A percentile compares a stretch with the other conserved stretches of the same genome.
phyloP scores from a whole-genome alignment of 1,140 invertebrate species.

The Chironomus tepperi region DNA sequence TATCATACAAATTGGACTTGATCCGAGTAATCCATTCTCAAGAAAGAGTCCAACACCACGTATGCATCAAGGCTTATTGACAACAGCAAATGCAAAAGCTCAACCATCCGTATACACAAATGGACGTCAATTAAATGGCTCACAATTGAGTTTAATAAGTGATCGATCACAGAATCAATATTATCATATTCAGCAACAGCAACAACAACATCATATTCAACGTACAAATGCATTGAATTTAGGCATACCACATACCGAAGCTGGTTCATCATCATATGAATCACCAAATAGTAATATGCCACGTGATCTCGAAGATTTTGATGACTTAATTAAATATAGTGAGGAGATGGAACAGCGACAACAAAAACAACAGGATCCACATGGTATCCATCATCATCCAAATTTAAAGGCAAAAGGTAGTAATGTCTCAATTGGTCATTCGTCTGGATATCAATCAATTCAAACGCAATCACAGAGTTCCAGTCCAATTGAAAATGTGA shows the following conservation, averaged over 20 bases:
- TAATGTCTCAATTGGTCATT: conserved; percentile 70
- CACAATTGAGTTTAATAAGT: conserved; percentile 29
- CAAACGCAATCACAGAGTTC: conserved; percentile 82
- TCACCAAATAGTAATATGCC: conserved; percentile 41
- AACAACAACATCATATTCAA: not conserved
- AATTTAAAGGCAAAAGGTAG: conserved; percentile 51
- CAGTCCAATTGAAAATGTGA: conserved; percentile 63
- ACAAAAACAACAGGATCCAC: conserved; percentile 36
- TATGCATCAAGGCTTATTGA: conserved; percentile 29
- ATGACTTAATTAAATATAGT: conserved; percentile 58
- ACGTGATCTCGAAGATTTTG: conserved; percentile 58
- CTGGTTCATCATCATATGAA: conserved; percentile 33
- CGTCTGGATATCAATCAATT: conserved; percentile 84
- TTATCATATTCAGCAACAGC: conserved; percentile 2
- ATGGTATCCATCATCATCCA: conserved; percentile 37
- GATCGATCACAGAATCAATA: conserved; percentile 28
- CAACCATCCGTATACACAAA: not conserved
- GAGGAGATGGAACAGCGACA: conserved; percentile 47
- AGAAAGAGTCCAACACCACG: conserved; percentile 48
- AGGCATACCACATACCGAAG: conserved; percentile 41
- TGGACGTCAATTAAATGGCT: conserved; percentile 26
- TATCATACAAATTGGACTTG: conserved; percentile 43
- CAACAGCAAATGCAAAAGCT: conserved; percentile 27
- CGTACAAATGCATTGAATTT: conserved; percentile 32
- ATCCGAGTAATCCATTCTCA: conserved; percentile 46